Evolutionary conservation across 53 echinoderm and acorn worm species (phyloP).

Genomic region (Arbacia lixula): DNA sequence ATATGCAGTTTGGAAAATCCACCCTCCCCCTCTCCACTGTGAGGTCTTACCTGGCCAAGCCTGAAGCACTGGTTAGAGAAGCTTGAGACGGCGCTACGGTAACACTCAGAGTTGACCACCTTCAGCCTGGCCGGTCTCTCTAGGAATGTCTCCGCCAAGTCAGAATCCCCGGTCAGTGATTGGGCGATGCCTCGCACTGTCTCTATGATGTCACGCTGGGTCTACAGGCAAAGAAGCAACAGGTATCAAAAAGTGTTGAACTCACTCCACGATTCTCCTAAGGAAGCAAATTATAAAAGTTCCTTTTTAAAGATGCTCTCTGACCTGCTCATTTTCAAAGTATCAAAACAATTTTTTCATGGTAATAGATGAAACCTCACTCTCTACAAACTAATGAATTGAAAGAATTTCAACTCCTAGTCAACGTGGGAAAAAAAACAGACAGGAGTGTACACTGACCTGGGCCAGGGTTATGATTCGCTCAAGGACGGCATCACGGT

Average conservation of each 20-base stretch:
- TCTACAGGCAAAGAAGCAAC: too few species aligned
- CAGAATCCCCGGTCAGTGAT: conserved; percentile 36
- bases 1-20: too few species aligned
- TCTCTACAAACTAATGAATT: too few species aligned
- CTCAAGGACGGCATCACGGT: conserved; percentile 68
- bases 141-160: conserved; percentile 24
- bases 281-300: too few species aligned
- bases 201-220: conserved; percentile 69
- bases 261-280: too few species aligned
- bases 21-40: too few species aligned
- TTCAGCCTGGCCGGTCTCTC: conserved; percentile 53
- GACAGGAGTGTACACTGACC: conserved; percentile 51
- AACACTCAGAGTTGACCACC: conserved; percentile 66
- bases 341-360: too few species aligned
- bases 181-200: conserved; percentile 57
- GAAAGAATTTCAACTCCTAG: too few species aligned
- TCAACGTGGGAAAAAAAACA: neutral
- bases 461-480: conserved; percentile 65
- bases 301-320: too few species aligned
- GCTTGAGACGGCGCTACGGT: conserved; percentile 66
- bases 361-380: too few species aligned
- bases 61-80: conserved; percentile 86
- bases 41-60: conserved; percentile 73
- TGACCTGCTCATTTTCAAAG: too few species aligned
- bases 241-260: too few species aligned